Conservation (phyloP, 2,797 vertebrate genomes). For the Hypotaenidia philippensis region DNA sequence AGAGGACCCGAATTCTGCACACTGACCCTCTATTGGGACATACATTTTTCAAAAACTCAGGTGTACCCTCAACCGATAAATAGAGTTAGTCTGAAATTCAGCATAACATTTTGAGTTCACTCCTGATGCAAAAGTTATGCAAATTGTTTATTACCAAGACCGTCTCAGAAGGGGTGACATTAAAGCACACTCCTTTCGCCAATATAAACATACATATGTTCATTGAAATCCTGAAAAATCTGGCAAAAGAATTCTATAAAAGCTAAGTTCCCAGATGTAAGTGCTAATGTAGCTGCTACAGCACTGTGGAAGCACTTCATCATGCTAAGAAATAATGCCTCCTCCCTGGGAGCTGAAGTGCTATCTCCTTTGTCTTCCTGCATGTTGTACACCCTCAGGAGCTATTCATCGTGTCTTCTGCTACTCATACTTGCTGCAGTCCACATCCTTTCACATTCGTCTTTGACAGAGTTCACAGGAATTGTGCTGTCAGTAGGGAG, state of each 20-base stretch:
- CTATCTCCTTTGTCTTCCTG: not conserved
- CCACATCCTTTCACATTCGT: not conserved
- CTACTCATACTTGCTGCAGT: not conserved
- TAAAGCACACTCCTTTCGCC: constrained; percentile 50
- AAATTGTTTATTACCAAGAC: constrained; percentile 33
- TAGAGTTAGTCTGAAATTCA: not conserved
- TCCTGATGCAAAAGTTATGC: not conserved
- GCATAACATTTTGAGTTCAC: not conserved
- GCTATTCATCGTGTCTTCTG: not conserved
- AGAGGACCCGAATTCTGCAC: not conserved
- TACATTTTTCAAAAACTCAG: not conserved
- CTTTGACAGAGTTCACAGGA: not conserved
- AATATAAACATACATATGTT: constrained; percentile 32
- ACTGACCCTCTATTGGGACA: not conserved
- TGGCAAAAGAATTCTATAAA: constrained; percentile 34
- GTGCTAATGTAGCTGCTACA: constrained; percentile 1
- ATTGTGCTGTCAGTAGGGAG: not conserved
- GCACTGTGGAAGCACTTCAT: constrained; percentile 23
- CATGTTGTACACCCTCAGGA: not conserved
- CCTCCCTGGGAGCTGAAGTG: not conserved
- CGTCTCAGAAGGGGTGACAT: constrained; percentile 12
- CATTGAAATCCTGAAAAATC: constrained; percentile 23
- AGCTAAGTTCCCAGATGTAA: constrained; percentile 48
- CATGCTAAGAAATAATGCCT: constrained; percentile 29
- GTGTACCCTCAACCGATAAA: not conserved